Evolutionary conservation across 2,888 invertebrate species (phyloP).

Genomic region (Chrysolina haemoptera): DNA sequence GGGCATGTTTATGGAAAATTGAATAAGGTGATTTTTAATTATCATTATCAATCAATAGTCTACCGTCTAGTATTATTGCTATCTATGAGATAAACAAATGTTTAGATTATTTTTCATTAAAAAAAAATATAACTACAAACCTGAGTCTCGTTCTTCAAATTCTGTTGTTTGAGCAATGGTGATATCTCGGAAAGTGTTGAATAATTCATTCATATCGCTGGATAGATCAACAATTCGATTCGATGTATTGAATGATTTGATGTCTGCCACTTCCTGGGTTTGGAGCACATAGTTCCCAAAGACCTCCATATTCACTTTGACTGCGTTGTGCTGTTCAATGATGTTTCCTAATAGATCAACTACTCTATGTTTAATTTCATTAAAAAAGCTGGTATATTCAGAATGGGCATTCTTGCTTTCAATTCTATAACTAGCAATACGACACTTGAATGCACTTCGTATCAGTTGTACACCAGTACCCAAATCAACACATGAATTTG

Average conservation of each 20-base stretch:
- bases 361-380: neutral
- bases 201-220: neutral
- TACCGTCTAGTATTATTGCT: too few species aligned
- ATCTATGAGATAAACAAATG: too few species aligned
- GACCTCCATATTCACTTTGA: conserved; percentile 21
- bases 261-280: conserved; percentile 8
- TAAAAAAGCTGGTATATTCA: neutral
- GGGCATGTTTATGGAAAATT: too few species aligned
- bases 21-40: too few species aligned
- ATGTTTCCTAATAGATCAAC: neutral
- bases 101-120: neutral
- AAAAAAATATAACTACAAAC: neutral
- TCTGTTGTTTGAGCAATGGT: neutral
- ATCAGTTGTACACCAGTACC: neutral
- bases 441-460: neutral
- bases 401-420: neutral
- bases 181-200: neutral
- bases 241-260: conserved; percentile 6
- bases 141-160: neutral
- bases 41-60: too few species aligned
- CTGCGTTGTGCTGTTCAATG: neutral
- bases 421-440: neutral
- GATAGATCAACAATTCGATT: neutral
- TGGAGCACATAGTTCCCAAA: conserved; percentile 18
- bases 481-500: neutral